These are phyloP conservation scores for Lycaon pictus DNA, from an alignment of 2,113 vertebrate genomes.

Conservation along the genomic window DNA sequence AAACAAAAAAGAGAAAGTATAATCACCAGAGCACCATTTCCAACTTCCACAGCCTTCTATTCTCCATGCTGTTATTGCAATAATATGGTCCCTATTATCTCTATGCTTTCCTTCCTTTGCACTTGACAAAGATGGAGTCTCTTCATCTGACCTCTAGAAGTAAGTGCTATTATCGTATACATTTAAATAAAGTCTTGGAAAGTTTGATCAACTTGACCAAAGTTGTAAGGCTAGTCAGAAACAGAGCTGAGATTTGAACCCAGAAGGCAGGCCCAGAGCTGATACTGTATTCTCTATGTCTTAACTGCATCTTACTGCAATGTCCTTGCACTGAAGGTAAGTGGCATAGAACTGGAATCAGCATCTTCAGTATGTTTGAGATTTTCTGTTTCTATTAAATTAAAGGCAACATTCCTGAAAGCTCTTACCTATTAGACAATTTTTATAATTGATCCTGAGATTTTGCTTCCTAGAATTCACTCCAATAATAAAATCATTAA, in stretches of 20 bases:
- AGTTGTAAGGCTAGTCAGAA: background rate
- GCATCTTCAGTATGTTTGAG: background rate
- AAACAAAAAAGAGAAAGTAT: background rate
- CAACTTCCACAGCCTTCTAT: background rate
- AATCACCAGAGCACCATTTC: background rate
- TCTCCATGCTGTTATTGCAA: background rate
- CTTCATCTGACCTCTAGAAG: background rate
- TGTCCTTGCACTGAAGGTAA: background rate
- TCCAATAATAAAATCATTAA: conserved; percentile 45
- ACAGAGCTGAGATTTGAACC: background rate
- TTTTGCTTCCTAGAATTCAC: conserved; percentile 35
- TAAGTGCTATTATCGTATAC: background rate
- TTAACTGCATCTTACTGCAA: background rate
- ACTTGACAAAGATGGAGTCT: background rate
- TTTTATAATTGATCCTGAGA: background rate
- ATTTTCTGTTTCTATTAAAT: conserved; percentile 9
- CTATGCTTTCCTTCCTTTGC: background rate
- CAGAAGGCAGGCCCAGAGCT: background rate
- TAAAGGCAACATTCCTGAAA: background rate
- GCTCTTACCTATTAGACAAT: background rate
- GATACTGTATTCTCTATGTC: background rate
- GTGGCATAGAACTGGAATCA: background rate
- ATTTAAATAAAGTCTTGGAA: background rate
- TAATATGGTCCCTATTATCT: background rate
- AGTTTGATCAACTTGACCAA: background rate